Evolutionary conservation across 1,140 invertebrate genomes (phyloP), one percentile per base, ranked within the genome.

Genomic region (Chironomus tepperi): DNA sequence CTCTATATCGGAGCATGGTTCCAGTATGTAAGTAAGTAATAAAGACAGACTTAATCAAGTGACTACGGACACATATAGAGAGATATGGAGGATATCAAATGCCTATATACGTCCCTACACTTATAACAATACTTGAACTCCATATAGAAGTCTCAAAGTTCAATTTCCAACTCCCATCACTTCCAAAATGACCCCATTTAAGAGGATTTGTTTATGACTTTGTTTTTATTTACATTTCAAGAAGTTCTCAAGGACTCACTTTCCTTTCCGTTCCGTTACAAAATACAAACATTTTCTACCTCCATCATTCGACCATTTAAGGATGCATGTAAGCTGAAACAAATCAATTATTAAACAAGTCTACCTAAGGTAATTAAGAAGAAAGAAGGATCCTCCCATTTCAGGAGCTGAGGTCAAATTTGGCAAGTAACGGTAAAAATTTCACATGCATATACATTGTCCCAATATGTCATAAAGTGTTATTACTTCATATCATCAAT

Each of bases 291-390:
- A 10, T 57, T 57, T 15, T 57, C n/a, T n/a, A 57, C 47, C n/a
- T 12, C 47, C 12, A 34, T 34, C 24, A 34, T 57, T 15, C 8
- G 12, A 12, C 12, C n/a, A 15, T 57, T 57, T 57, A 57, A 57
- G 47, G 47, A 34, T 34, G 24, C 24, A 34, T n/a, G n/a, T n/a
- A 34, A 5, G 16, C n/a, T 70, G 65, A 70, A 70, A 70, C 65
- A 70, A 70, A 70, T 70, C 65, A 70, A 70, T 70, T 70, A 70
- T 70, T 70, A 18, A 57, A 21, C 16, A 70, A 57, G n/a, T 47
- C 3, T 57, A 57, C 47, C 24, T 34, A 34, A 34, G n/a, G n/a
- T 57, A 57, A n/a, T 57, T 57, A 57, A 34, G 24, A 34, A n/a
- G 47, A n/a, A n/a, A n/a, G n/a, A 12, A 57, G 47, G 47, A 57